Evolutionary conservation across 2,888 invertebrate species (phyloP), one percentile per base, ranked within the genome.

Genomic region (Calliphora vomitoria): DNA sequence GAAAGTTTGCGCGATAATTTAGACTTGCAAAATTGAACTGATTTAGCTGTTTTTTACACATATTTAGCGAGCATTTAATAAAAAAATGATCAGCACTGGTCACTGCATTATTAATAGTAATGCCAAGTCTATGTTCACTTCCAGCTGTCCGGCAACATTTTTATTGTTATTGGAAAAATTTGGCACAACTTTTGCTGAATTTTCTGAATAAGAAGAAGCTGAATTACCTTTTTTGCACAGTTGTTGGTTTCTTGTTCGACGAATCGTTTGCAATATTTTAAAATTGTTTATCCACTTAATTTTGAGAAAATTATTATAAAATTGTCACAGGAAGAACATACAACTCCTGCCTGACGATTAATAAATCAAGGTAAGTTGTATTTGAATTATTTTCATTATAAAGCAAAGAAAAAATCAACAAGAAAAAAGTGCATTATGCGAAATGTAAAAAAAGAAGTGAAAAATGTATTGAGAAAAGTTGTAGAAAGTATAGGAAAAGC

Each of bases 171-270:
- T 5, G 1, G 10, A 31, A 31, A 53, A 68, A 72, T 38, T 84
- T 79, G 84, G 72, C 60, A 47, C 10, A 55, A 84, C 38, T 8
- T 55, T 20, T 58, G 84, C 84, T 79, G 84, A 84, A 79, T 84
- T 72, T 35, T 38, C 79, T 72, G 66, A 79, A 74, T 66, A 75
- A 69, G 47, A 80, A 71, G n/a, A 31, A 35, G 80, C 75, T 81
- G 62, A 76, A 85, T 76, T 72, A 64, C 55, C 47, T 44, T 74
- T 75, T 50, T 71, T 47, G 85, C 82, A 86, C 82, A 82, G 86
- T 85, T 85, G 76, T 72, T 85, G 38, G 76, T 86, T 74, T 86
- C 62, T 69, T 79, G 44, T 64, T 78, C 76, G 68, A 50, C 75
- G 47, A 81, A 72, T 35, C 66, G 72, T 69, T 79, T 66, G 66